Evolutionary conservation across 2,888 invertebrate species (phyloP), one percentile per base, ranked within the genome.

Genomic region (Danaus chrysippus): DNA sequence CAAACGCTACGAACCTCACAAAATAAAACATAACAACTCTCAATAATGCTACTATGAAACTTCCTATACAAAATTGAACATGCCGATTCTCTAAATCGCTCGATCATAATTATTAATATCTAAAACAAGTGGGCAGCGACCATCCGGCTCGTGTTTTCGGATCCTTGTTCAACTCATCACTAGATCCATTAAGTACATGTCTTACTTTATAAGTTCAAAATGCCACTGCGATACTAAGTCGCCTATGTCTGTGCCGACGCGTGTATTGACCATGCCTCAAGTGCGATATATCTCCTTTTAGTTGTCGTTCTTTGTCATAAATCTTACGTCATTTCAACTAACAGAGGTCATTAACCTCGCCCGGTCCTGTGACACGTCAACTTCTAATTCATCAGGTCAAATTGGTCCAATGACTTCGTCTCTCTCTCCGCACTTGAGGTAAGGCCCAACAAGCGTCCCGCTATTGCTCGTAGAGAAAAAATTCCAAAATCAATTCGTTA

Each of bases 61-160:
- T 84, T 86, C 83, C 89, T 90, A 90, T 90, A 90, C 89, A 89
- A 90, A 90, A 89, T 87, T 89, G 89, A 90, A 90, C 89, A 86
- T 82, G 87, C 84, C 87, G 88, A 87, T 86, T 82, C 83, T 76
- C 89, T 88, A 87, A 79, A 83, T 87, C 87, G 87, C 79, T 79
- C 81, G 80, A 82, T 83, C 82, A 69, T 70, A 65, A 69, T 68
- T 68, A 69, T 69, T 68, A 67, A 76, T 73, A 76, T 80, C 83
- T 86, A 86, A 83, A 86, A 83, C 86, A 83, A 83, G 81, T 83
- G 87, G 85, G 84, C 80, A 83, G 84, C 84, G 83, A 78, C 81
- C 84, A 83, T 76, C 75, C 75, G 75, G 73, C 77, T 78, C 77
- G 79, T 73, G 75, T 66, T 76, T 77, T 75, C 81, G 81, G 75